Percentiles rank a stretch among this genome's conserved stretches.
phyloP scores from a whole-genome alignment of 2,113 vertebrate species.

The Todiramphus saurophagus region DNA sequence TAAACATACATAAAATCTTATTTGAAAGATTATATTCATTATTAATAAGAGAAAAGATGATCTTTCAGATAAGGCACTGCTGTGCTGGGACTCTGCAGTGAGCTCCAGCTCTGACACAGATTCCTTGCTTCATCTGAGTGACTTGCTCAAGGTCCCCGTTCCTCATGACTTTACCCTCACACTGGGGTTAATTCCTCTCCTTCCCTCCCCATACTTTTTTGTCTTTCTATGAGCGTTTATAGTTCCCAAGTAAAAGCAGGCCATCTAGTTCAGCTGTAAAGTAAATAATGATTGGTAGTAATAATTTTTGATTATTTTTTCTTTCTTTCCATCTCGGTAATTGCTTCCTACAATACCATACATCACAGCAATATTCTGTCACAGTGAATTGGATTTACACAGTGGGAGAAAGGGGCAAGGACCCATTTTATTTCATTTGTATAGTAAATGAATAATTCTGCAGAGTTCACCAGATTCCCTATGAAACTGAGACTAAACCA shows the following conservation, averaged over 20 bases:
- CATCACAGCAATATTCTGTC: neutral
- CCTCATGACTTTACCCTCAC: neutral
- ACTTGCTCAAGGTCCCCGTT: neutral
- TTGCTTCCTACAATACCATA: neutral
- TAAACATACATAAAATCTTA: slow-evolving; percentile 27
- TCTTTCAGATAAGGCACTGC: neutral
- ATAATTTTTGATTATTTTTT: neutral
- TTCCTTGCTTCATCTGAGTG: neutral
- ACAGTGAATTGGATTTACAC: neutral
- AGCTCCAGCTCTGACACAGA: neutral
- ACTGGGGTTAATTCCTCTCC: neutral
- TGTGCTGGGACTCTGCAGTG: neutral
- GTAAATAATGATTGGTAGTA: neutral
- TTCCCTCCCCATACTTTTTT: neutral
- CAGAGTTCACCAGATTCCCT: neutral
- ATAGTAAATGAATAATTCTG: neutral
- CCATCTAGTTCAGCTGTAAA: neutral
- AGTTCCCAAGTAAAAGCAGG: neutral
- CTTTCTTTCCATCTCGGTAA: neutral
- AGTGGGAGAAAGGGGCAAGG: neutral
- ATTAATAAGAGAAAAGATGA: slow-evolving; percentile 13
- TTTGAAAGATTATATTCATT: slow-evolving; percentile 19
- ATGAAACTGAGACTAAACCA: neutral
- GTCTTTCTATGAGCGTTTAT: neutral
- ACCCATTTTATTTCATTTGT: slow-evolving; percentile 5